These are phyloP conservation scores for Salticus scenicus DNA, from an alignment of 2,888 invertebrate species.

Conservation along the genomic window DNA sequence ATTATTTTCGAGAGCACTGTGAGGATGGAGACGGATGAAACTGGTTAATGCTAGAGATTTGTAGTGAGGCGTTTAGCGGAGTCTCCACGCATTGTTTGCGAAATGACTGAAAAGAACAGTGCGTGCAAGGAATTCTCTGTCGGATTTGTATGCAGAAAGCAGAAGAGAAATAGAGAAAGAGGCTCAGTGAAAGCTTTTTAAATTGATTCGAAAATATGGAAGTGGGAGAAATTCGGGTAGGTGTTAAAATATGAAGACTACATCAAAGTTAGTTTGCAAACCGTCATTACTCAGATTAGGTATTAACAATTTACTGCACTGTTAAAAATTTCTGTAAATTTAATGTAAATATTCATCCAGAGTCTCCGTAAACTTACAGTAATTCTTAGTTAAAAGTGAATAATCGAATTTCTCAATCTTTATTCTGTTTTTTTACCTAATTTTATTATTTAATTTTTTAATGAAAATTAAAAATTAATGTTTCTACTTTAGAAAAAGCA, in stretches of 20 bases:
- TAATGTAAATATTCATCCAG: no score
- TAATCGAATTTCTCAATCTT: no score
- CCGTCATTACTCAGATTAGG: no score
- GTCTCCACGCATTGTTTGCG: neutral
- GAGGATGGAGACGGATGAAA: constrained; percentile 42
- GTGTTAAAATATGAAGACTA: neutral
- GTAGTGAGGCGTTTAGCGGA: constrained; percentile 7
- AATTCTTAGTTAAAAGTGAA: no score
- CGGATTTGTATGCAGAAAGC: neutral
- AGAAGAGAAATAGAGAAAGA: neutral
- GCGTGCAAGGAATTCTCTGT: neutral
- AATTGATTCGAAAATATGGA: neutral
- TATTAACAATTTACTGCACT: no score
- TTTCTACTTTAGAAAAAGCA: no score
- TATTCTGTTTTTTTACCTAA: no score
- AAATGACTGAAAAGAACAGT: constrained; percentile 14
- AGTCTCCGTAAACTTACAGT: no score
- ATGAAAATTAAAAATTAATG: no score
- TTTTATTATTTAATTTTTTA: no score
- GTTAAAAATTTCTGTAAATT: no score
- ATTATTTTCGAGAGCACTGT: constrained; percentile 50
- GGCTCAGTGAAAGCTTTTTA: neutral
- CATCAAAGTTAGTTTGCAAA: no score
- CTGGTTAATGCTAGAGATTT: constrained; percentile 45
- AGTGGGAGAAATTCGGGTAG: neutral